Base-by-base conservation (phyloP, 2,113 vertebrate genomes). In the Thermophis baileyi region DNA sequence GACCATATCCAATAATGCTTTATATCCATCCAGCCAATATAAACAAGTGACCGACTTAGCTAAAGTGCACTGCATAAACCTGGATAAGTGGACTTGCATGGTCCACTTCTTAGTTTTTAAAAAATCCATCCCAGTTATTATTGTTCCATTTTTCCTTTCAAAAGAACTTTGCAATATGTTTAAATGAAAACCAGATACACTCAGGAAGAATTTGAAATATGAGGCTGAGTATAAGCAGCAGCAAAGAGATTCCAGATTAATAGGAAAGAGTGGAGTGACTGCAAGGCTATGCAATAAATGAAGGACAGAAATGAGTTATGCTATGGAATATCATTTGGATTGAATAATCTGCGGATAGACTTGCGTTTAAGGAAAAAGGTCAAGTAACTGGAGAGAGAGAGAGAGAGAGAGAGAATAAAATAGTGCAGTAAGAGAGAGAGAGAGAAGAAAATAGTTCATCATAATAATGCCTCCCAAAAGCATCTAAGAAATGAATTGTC, bases 101-200 rank as follows among this genome's bases (percentile, higher is more conserved):
- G 95, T 96, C 93, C 90, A 95, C 95, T 97, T 96, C 96, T 96
- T 97, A 96, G 94, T 95, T 97, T 88, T 74, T 63, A 14, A 81
- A 95, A 96, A 97, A 96, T 93, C 94, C 95, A 96, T 95, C 95
- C 95, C 93, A 92, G 40, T 94, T 95, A 93, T 95, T 94, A 94
- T 95, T 51, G 54, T 50, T 90, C 85, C 6, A 92, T 0, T 94
- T 3, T 88, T 87, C 47, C 46, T 87, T 90, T 85, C 20, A 63
- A 87, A 85, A 90, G 50, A 88, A 90, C 81, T 92, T 94, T 90
- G 94, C 92, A 96, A 92, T 96, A 94, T 92, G 90, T 94, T 95
- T 92, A 96, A 97, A 97, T 97, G 96, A 97, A 96, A 97, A 97
- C 96, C 97, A 97, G 97, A 97, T 93, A 94, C 93, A 85, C 94